Base-by-base conservation (phyloP, 2,888 invertebrate genomes). In the Euclidia mi region DNA sequence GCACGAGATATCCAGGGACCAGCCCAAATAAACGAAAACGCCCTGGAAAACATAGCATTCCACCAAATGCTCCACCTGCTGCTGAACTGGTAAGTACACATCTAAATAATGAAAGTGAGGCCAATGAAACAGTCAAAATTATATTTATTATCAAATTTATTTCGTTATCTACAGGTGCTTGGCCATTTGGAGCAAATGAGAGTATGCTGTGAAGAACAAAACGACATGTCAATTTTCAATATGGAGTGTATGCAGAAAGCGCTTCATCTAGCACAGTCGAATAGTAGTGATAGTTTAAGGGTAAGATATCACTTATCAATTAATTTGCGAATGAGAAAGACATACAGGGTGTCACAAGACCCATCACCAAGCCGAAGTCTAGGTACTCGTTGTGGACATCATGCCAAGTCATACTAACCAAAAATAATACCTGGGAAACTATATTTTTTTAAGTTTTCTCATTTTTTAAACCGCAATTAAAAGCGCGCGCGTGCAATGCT, bases 1-100 rank as follows among this genome's bases (percentile, higher is more conserved):
- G 96, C 82, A 97, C 97, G 62, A 95, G 98, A 81, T 98, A 97
- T 89, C 98, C 98, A 48, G 97, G 97, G 55, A 97, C 98, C 28
- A 98, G 98, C 65, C 98, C 98, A 4, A 98, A 98, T 82, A 99
- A 98, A 88, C 95, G 98, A 92, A 98, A 98, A 96, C 96, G 98
- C 44, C 95, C 97, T 10, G 95, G 96, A 11, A 97, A 97, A 85
- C 96, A 97, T 77, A 96, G 95, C 81, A 96, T 97, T 79, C 95
- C 95, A 53, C 95, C 95, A 34, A 95, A 96, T 65, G 96, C 96
- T 52, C 96, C 96, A 64, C 97, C 97, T 47, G 96, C 96, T 72
- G 96, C 98, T 44, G 98, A 98, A 90, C 96, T 97, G 92, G 96
- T 96, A 87, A 85, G 85, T 83, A 65, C 49, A 7, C 31, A 49